These are phyloP conservation scores for Acestrorhynchus altus DNA, from an alignment of 2,797 vertebrate species.

Conservation along the genomic window DNA sequence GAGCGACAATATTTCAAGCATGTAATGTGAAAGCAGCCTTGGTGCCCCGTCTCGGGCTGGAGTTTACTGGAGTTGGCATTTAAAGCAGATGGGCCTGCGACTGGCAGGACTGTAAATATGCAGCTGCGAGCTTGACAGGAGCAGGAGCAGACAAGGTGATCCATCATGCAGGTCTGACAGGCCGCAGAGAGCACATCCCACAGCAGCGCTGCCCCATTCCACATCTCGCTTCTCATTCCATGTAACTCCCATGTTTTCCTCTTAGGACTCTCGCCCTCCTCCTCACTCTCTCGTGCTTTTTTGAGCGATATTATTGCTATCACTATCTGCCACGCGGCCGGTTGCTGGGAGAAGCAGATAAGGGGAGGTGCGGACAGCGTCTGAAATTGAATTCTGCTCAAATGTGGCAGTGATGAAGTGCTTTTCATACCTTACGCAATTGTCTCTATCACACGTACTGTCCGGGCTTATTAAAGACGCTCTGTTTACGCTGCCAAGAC, in stretches of 20 bases:
- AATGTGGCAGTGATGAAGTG: slow-evolving; percentile 89
- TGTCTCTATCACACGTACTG: slow-evolving; percentile 86
- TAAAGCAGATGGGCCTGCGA: slow-evolving; percentile 42
- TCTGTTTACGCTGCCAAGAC: slow-evolving; percentile 69
- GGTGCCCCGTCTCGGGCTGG: slow-evolving; percentile 10
- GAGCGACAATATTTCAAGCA: neutral
- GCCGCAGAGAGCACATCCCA: slow-evolving; percentile 45
- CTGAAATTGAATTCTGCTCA: slow-evolving; percentile 88
- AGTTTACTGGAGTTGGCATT: slow-evolving; percentile 31
- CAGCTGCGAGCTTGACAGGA: slow-evolving; percentile 54
- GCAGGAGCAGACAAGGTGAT: slow-evolving; percentile 54
- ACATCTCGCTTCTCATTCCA: slow-evolving; percentile 49
- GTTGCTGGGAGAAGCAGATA: slow-evolving; percentile 82
- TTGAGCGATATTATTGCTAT: slow-evolving; percentile 68
- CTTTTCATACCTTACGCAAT: slow-evolving; percentile 88
- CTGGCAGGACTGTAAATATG: slow-evolving; percentile 56
- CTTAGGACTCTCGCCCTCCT: slow-evolving; percentile 23
- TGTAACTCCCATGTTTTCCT: slow-evolving; percentile 62
- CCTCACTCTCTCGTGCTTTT: slow-evolving; percentile 26
- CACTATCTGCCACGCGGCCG: slow-evolving; percentile 76
- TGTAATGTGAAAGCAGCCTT: neutral
- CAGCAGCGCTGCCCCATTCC: slow-evolving; percentile 36
- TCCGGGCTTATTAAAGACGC: slow-evolving; percentile 76
- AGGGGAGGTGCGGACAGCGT: slow-evolving; percentile 74
- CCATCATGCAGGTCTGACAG: slow-evolving; percentile 57